Evolutionary conservation across 2,888 invertebrate species (phyloP).

Genomic region (Cheilosia urbana): DNA sequence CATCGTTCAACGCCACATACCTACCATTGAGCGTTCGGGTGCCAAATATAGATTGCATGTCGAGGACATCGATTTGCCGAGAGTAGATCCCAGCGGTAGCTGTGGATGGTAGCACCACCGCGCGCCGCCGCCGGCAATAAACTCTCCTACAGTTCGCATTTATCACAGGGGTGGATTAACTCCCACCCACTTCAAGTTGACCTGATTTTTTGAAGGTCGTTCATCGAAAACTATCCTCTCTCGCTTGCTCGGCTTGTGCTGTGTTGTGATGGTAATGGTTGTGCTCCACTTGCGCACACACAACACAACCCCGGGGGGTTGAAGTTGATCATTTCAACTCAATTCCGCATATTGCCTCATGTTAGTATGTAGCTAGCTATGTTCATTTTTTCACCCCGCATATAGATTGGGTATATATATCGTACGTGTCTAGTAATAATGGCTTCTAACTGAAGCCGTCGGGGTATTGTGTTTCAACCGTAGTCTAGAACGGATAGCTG

Average conservation of each 20-base stretch:
- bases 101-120: not conserved
- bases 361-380: not conserved
- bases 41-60: slow-evolving; percentile 68
- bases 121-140: slow-evolving; percentile 8
- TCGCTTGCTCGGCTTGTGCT: slow-evolving; percentile 23
- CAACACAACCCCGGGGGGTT: slow-evolving; percentile 28
- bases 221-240: slow-evolving; percentile 58
- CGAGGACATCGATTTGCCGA: slow-evolving; percentile 69
- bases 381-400: not conserved
- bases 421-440: slow-evolving; percentile 71
- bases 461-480: slow-evolving; percentile 57
- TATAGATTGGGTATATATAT: slow-evolving; percentile 65
- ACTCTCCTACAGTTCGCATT: slow-evolving; percentile 21
- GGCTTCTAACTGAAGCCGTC: slow-evolving; percentile 62
- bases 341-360: slow-evolving; percentile 57
- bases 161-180: slow-evolving; percentile 11
- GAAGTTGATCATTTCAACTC: slow-evolving; percentile 69
- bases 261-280: slow-evolving; percentile 72
- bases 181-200: slow-evolving; percentile 60
- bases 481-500: slow-evolving; percentile 63
- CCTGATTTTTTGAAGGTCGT: slow-evolving; percentile 75
- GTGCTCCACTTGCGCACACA: slow-evolving; percentile 29
- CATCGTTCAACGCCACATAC: slow-evolving; percentile 65
- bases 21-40: slow-evolving; percentile 48
- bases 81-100: slow-evolving; percentile 15